Base-by-base conservation (phyloP, 1,140 invertebrate species). In the Epicauta chinensis region DNA sequence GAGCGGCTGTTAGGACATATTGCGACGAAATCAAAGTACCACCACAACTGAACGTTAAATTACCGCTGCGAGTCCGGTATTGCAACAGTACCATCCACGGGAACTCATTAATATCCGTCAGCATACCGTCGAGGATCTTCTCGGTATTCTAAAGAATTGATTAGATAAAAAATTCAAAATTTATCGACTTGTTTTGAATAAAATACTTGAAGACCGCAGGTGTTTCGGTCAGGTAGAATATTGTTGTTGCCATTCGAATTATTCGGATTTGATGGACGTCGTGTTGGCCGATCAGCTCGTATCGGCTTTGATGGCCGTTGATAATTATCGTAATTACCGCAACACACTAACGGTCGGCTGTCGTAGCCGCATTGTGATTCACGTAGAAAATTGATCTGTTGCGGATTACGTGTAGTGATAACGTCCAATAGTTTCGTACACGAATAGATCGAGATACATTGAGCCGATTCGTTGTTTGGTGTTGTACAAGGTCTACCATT, bases 1-100 rank as follows among this genome's bases (percentile, higher is more conserved):
- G 79, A 9, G 73, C 77, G 12, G 79, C 79, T 11, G 79, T 79
- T 4, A 80, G 47, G 10, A 81, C 65, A 61, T 77, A 78, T 45
- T 67, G 62, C 1, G 62, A 60, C 23, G 63, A 70, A 23, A 80
- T 72, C 1, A 81, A 58, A 23, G 68, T 66, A 10, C 75, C 78
- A 12, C 73, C 77, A 60, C 78, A 80, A 38, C 71, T 71, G 57
- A 73, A 78, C 12, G 35, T 53, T 13, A 37, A 49, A 16, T 51
- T n/a, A 1, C 65, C 62, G 23, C 50, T 48, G 14, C 23, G 13
- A 60, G 68, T 74, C 15, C 57, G 49, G 53, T 88, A 87, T 53
- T 83, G 77, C 12, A 89, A 60, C 1, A 87, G 64, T 0, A 75
- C 80, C 75, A 87, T 81, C 86, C 86, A 89, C 0, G 85, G 84